Evolutionary conservation across 2,113 vertebrate genomes (phyloP).

Genomic region (Crotalus helleri): DNA sequence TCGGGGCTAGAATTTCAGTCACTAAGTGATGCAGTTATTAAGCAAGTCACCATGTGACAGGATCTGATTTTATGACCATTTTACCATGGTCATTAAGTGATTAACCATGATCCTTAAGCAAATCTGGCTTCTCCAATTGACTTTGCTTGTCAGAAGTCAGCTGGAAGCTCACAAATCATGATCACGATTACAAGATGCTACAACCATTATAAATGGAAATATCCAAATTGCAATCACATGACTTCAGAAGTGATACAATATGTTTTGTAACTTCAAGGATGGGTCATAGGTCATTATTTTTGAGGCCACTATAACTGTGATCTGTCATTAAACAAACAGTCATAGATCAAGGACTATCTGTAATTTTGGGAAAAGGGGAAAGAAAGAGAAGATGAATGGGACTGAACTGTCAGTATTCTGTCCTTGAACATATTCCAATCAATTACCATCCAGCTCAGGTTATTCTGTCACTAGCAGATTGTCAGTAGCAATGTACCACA

Average conservation of each 20-base stretch:
- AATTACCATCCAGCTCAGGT: neutral
- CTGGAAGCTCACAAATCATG: neutral
- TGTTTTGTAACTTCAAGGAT: neutral
- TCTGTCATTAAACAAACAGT: neutral
- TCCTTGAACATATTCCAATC: neutral
- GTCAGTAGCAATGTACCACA: neutral
- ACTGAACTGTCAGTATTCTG: neutral
- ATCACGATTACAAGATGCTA: neutral
- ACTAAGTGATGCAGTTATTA: neutral
- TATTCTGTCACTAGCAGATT: neutral
- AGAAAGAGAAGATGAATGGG: neutral
- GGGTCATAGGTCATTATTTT: neutral
- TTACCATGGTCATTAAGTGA: neutral
- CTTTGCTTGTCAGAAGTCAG: neutral
- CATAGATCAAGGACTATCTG: neutral
- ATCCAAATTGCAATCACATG: neutral
- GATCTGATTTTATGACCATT: neutral
- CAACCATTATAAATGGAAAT: neutral
- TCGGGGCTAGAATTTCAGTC: neutral
- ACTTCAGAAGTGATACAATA: neutral
- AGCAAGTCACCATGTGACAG: neutral
- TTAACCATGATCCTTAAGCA: neutral
- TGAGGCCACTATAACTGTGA: neutral
- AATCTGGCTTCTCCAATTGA: neutral
- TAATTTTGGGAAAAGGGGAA: neutral